A percentile compares a stretch with the other conserved stretches of the same genome.
phyloP scores from a whole-genome alignment of 1,140 invertebrate species.

The Drosophila santomea region DNA sequence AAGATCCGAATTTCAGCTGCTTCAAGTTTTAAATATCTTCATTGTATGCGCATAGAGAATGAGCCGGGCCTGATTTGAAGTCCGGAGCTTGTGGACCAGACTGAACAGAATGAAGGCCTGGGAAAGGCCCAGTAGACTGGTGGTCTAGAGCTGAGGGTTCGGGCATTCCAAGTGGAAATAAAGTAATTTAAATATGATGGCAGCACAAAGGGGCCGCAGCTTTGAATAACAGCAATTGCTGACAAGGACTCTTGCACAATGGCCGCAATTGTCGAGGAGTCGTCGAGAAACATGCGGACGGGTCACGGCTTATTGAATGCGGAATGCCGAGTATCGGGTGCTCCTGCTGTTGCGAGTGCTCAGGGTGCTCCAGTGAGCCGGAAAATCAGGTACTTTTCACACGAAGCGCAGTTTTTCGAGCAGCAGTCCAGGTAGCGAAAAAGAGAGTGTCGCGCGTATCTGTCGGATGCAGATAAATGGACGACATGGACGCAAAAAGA shows the following conservation, averaged over 20 bases:
- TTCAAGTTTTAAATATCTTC: slow-evolving; percentile 63
- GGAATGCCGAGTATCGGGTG: background rate
- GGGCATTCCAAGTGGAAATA: slow-evolving; percentile 62
- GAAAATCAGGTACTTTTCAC: slow-evolving; percentile 81
- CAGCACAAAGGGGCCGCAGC: slow-evolving; percentile 57
- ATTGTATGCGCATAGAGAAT: slow-evolving; percentile 55
- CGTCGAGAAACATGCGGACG: slow-evolving; percentile 41
- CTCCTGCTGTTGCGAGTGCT: background rate
- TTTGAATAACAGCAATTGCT: slow-evolving; percentile 57
- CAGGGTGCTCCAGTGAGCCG: slow-evolving; percentile 46
- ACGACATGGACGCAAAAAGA: slow-evolving; percentile 30
- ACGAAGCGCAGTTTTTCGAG: slow-evolving; percentile 41
- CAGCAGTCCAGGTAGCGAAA: slow-evolving; percentile 20
- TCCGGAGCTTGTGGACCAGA: slow-evolving; percentile 18
- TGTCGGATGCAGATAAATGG: slow-evolving; percentile 40
- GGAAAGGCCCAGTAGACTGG: slow-evolving; percentile 5
- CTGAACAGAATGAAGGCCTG: slow-evolving; percentile 7
- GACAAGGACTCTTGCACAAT: slow-evolving; percentile 61
- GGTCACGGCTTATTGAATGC: slow-evolving; percentile 53
- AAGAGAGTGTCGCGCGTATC: slow-evolving; percentile 60
- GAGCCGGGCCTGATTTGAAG: slow-evolving; percentile 31
- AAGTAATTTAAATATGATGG: slow-evolving; percentile 78
- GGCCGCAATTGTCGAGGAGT: slow-evolving; percentile 63
- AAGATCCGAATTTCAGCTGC: slow-evolving; percentile 31
- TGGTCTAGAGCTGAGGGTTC: slow-evolving; percentile 11